A percentile compares a stretch with the other conserved stretches of the same genome.
Conservation (phyloP, 64 coral and sea anemone genomes). For the Stichodactyla helianthus region DNA sequence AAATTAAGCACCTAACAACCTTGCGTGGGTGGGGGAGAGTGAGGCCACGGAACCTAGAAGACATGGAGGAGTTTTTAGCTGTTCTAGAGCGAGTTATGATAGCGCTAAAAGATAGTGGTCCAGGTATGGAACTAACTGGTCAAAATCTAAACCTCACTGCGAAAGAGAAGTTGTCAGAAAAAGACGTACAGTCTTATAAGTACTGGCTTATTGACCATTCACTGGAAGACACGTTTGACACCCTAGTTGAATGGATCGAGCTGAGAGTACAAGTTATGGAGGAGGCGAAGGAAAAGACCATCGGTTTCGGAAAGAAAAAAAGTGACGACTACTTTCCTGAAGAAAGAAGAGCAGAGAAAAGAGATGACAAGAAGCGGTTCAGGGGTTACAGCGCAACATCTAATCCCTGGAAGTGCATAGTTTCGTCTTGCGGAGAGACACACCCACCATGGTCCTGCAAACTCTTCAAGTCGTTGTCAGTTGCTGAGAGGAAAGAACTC, state of each 20-base stretch:
- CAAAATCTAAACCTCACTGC: conserved; percentile 51
- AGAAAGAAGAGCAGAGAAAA: not conserved
- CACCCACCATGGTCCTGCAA: not conserved
- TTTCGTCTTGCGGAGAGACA: not conserved
- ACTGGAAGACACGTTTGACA: conserved; percentile 32
- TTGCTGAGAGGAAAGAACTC: not conserved
- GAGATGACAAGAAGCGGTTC: not conserved
- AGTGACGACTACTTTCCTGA: not conserved
- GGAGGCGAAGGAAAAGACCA: conserved; percentile 33
- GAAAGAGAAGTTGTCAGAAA: conserved; percentile 50
- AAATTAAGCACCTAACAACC: conserved; percentile 48
- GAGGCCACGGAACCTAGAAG: conserved; percentile 31
- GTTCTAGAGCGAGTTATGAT: conserved; percentile 39
- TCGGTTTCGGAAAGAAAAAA: conserved; percentile 10
- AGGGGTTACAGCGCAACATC: not conserved
- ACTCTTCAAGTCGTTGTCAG: not conserved
- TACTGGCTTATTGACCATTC: conserved; percentile 27
- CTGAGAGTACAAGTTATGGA: conserved; percentile 45
- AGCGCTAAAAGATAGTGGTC: conserved; percentile 33
- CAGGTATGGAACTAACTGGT: conserved; percentile 29
- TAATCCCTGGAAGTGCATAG: not conserved
- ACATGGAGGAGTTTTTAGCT: conserved; percentile 47
- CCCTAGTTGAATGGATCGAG: conserved; percentile 43
- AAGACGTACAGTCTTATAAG: conserved; percentile 46
- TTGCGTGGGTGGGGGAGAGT: conserved; percentile 42